Percentiles rank a stretch among this genome's conserved stretches.
Evolutionary conservation across 2,113 vertebrate genomes (phyloP).

Genomic region (Natator depressus): DNA sequence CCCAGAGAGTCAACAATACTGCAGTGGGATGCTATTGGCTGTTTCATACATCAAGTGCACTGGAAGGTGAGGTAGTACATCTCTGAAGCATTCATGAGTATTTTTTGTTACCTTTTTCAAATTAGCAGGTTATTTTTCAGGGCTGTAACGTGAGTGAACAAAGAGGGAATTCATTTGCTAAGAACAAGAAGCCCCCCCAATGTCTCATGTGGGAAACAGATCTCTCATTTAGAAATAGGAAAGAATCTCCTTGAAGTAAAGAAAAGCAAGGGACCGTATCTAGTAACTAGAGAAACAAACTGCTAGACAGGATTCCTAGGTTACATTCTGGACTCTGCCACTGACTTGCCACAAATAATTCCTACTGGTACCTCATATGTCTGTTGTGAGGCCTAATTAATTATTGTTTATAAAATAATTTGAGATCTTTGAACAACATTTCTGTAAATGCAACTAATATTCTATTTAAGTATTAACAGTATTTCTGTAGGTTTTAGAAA

Average conservation of each 20-base stretch:
- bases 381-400: background rate
- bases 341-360: background rate
- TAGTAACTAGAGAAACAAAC: background rate
- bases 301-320: background rate
- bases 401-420: background rate
- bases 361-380: background rate
- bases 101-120: background rate
- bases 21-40: background rate
- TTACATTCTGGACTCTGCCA: background rate
- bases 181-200: background rate
- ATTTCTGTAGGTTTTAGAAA: background rate
- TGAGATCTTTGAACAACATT: constrained; percentile 1
- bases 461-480: background rate
- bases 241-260: background rate
- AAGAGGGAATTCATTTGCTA: background rate
- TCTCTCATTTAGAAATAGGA: constrained; percentile 2
- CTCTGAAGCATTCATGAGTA: background rate
- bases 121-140: background rate
- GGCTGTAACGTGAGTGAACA: background rate
- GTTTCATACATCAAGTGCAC: background rate
- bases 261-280: background rate
- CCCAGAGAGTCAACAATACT: background rate
- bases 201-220: background rate
- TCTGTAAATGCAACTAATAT: background rate
- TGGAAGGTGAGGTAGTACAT: background rate